phyloP scores from a whole-genome alignment of 1,140 invertebrate genomes.

The Zaprionus vittiger region DNA sequence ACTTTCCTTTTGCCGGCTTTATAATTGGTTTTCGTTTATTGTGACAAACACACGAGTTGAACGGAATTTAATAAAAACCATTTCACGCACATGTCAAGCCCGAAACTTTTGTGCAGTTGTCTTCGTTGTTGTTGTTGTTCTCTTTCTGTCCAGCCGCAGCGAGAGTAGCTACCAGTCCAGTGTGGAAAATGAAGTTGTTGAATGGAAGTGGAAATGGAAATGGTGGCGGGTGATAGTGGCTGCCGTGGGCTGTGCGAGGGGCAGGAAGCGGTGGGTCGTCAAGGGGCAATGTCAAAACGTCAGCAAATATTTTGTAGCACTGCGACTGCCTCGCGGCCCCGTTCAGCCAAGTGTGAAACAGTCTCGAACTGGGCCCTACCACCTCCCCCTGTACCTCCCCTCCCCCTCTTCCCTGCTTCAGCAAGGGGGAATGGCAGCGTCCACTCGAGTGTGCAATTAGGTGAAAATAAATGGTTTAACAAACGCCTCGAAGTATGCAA shows the following conservation, averaged over 20 bases:
- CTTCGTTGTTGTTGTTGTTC: not conserved
- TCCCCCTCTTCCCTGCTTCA: no score
- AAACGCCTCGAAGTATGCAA: constrained; percentile 80
- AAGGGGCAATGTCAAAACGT: constrained; percentile 38
- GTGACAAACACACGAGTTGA: constrained; percentile 60
- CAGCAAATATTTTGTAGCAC: constrained; percentile 63
- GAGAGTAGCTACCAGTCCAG: not conserved
- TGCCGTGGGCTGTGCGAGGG: not conserved
- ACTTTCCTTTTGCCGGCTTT: constrained; percentile 59
- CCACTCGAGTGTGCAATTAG: constrained; percentile 81
- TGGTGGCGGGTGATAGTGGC: not conserved
- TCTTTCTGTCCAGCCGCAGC: constrained; percentile 1
- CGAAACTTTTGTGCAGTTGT: constrained; percentile 18
- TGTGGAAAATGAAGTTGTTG: constrained; percentile 26
- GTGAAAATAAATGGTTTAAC: constrained; percentile 81
- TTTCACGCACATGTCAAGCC: constrained; percentile 35
- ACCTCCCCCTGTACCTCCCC: no score
- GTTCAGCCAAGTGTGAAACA: constrained; percentile 56
- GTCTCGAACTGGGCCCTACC: not conserved
- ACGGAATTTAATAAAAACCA: constrained; percentile 58
- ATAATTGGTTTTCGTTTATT: constrained; percentile 70
- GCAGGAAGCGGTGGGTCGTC: not conserved
- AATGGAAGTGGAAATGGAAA: not conserved
- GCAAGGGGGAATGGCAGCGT: constrained; percentile 10
- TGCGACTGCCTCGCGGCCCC: not conserved